A percentile compares a stretch with the other conserved stretches of the same genome.
These are phyloP conservation scores for Achlya flavicornis DNA, from an alignment of 2,888 invertebrate species.

Conservation along the genomic window DNA sequence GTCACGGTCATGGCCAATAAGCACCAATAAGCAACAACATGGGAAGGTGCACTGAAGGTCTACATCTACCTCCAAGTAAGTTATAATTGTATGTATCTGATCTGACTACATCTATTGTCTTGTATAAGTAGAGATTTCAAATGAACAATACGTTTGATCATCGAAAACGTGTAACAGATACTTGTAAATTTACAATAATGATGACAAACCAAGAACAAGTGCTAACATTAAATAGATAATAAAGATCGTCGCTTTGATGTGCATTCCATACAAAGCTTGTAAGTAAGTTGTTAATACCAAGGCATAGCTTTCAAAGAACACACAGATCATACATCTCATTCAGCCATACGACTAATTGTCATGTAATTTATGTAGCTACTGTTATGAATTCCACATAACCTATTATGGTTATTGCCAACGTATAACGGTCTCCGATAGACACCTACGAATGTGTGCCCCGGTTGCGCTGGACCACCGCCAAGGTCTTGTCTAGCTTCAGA, in stretches of 20 bases:
- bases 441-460: slow-evolving; percentile 69
- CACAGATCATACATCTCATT: slow-evolving; percentile 31
- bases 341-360: slow-evolving; percentile 35
- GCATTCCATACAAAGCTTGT: not conserved
- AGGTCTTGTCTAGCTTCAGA: slow-evolving; percentile 58
- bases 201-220: not conserved
- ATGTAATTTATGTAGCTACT: slow-evolving; percentile 37
- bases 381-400: slow-evolving; percentile 61
- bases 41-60: slow-evolving; percentile 69
- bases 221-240: not conserved
- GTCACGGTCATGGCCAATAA: slow-evolving; percentile 83
- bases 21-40: slow-evolving; percentile 80
- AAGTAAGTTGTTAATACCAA: not conserved
- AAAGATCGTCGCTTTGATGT: not conserved
- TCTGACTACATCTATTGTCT: slow-evolving; percentile 19
- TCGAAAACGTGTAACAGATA: not conserved
- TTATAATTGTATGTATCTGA: slow-evolving; percentile 19
- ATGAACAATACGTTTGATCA: not conserved
- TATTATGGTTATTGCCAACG: slow-evolving; percentile 75
- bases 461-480: slow-evolving; percentile 74
- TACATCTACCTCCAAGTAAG: slow-evolving; percentile 40
- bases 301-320: slow-evolving; percentile 28
- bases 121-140: not conserved
- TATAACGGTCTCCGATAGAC: slow-evolving; percentile 65
- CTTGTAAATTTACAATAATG: not conserved